phyloP scores from a whole-genome alignment of 2,888 invertebrate genomes.

The Heteromyza rotundicornis region DNA sequence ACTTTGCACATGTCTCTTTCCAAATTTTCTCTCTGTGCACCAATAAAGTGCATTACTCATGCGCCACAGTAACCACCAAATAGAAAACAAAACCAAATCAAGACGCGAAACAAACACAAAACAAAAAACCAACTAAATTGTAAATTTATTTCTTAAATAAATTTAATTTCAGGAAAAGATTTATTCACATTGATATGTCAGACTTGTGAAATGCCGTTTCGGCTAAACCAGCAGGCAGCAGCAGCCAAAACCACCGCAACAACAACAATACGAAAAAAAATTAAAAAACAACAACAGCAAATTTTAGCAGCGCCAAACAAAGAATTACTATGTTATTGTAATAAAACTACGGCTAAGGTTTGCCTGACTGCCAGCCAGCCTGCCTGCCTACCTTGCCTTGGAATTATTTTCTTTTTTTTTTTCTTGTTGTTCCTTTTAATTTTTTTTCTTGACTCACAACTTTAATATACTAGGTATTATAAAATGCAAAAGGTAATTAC shows the following conservation, averaged over 20 bases:
- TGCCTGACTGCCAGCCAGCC: too few species aligned
- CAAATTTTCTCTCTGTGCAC: slow-evolving; percentile 10
- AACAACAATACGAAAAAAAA: too few species aligned
- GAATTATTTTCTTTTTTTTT: too few species aligned
- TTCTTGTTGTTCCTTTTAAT: too few species aligned
- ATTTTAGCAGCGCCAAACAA: neutral
- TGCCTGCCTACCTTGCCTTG: too few species aligned
- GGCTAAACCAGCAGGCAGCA: neutral
- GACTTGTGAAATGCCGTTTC: slow-evolving; percentile 23
- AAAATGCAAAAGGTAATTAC: slow-evolving; percentile 48
- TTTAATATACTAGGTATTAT: too few species aligned
- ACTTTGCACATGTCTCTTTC: too few species aligned
- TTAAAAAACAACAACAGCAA: too few species aligned
- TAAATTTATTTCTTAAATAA: slow-evolving; percentile 23
- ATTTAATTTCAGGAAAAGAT: slow-evolving; percentile 35
- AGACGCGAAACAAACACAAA: too few species aligned
- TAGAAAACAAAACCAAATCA: neutral
- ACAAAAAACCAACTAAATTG: slow-evolving; percentile 9
- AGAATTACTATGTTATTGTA: neutral
- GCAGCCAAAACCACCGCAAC: neutral
- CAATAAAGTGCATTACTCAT: slow-evolving; percentile 16
- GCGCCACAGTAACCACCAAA: neutral
- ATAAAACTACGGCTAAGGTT: neutral
- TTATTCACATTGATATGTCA: slow-evolving; percentile 39
- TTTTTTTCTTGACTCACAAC: too few species aligned